Conservation (phyloP, 2,797 vertebrate genomes). For the Gobio occitaniae region DNA sequence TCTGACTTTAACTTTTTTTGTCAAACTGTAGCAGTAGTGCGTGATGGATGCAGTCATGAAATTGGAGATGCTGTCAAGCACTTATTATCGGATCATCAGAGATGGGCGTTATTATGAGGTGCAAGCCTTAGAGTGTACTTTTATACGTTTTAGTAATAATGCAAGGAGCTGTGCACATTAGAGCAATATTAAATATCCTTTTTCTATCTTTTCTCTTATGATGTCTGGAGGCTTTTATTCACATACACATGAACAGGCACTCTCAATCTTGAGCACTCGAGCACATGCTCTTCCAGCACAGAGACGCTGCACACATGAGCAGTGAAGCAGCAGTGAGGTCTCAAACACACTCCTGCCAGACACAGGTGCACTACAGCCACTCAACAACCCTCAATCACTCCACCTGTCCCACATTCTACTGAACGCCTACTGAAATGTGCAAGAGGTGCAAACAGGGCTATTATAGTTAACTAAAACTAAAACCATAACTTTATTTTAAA, state of each 20-base stretch:
- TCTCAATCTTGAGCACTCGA: conserved; percentile 40
- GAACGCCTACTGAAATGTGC: neutral
- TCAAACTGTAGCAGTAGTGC: neutral
- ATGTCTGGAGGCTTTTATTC: conserved; percentile 67
- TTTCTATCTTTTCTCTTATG: neutral
- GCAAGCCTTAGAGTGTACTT: neutral
- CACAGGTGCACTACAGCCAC: conserved; percentile 68
- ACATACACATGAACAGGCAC: conserved; percentile 51
- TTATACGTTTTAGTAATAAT: neutral
- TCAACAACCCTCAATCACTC: conserved; percentile 1
- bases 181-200: neutral
- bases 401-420: neutral
- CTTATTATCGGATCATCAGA: neutral
- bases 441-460: neutral
- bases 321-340: conserved; percentile 59
- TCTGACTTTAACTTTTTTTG: neutral
- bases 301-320: conserved; percentile 61
- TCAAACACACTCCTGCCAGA: conserved; percentile 66
- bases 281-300: conserved; percentile 20
- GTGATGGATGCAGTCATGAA: neutral
- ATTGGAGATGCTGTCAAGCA: neutral
- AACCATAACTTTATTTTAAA: neutral
- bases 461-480: neutral
- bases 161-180: neutral
- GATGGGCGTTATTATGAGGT: neutral